Evolutionary conservation across 2,888 invertebrate genomes (phyloP), one percentile per base, ranked within the genome.

Genomic region (Bugula neritina): DNA sequence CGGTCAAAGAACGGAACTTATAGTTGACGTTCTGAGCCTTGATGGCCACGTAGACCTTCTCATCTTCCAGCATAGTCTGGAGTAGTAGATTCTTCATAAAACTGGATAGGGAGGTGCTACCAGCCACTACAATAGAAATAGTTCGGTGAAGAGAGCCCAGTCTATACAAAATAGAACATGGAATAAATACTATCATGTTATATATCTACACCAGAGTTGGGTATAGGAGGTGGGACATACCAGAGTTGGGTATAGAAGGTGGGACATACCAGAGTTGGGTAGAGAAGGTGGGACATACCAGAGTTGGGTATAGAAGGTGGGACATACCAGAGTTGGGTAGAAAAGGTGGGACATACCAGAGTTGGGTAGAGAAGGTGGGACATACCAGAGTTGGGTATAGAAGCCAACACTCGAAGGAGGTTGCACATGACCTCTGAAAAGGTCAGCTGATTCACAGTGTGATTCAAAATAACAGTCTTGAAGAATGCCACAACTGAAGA

Each of bases 41-140:
- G 73, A 94, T 88, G 77, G 90, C 90, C 31, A 94, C 90, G 31
- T 90, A 87, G 74, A 92, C 89, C 78, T 91, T 91, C 85, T 94
- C 93, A 79, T 91, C 91, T 79, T 94, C 93, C 75, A 95, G 86
- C 75, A 95, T 86, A 72, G 94, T 87, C 79, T 94, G 93, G 72
- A 94, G 86, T 75, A 94, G 90, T 73, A 95, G 86, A 71, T 94
- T 89, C 35, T 94, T 89, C 55, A 93, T 91, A 85, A 94, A 94
- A 5, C 94, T 93, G 0, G 92, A 91, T 80, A 94, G 76, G 0
- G 79, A 82, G 63, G 77, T 77, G 72, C 74, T 75, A 72, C 77
- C 74, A 13, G 74, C 70, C 29, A 17, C 43, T 43, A 43, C 43
- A 43, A 43, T 17, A 17, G 5, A 43, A 10, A 43, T 17, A 43